Evolutionary conservation across 2,797 vertebrate genomes (phyloP).

Genomic region (Hydrocynus forskahlii): DNA sequence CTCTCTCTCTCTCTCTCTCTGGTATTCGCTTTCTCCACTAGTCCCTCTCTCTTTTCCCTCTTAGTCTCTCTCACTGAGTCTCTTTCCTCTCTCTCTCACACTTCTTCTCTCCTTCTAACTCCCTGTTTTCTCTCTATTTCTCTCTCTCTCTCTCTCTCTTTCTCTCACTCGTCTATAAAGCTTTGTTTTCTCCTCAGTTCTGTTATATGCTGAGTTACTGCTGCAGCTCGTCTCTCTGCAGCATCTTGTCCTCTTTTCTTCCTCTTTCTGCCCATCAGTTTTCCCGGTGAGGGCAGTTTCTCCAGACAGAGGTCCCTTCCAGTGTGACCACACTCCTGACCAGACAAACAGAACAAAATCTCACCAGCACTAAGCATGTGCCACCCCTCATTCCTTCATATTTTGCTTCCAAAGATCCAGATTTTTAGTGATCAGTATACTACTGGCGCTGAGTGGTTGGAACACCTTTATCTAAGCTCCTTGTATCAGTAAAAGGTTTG

Average conservation of each 20-base stretch:
- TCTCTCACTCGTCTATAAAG: constrained; percentile 56
- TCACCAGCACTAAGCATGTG: neutral
- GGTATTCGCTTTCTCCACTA: too few species aligned
- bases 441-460: too few species aligned
- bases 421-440: too few species aligned
- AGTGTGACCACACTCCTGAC: constrained; percentile 14
- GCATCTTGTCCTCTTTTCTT: constrained; percentile 27
- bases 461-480: too few species aligned
- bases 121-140: neutral
- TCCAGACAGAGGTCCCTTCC: constrained; percentile 3
- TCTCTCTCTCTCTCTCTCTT: neutral
- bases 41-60: neutral
- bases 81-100: too few species aligned
- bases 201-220: constrained; percentile 56
- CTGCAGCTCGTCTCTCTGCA: constrained; percentile 33
- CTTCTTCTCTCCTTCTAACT: too few species aligned
- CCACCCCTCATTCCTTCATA: neutral
- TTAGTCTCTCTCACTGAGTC: too few species aligned
- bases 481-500: too few species aligned
- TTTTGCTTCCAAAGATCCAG: too few species aligned
- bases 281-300: constrained; percentile 55
- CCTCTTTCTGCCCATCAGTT: constrained; percentile 56
- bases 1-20: neutral
- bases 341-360: neutral
- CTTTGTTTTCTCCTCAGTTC: constrained; percentile 60